A percentile compares a stretch with the other conserved stretches of the same genome.
Conservation (phyloP, 2,113 vertebrate species). For the Silurus meridionalis region DNA sequence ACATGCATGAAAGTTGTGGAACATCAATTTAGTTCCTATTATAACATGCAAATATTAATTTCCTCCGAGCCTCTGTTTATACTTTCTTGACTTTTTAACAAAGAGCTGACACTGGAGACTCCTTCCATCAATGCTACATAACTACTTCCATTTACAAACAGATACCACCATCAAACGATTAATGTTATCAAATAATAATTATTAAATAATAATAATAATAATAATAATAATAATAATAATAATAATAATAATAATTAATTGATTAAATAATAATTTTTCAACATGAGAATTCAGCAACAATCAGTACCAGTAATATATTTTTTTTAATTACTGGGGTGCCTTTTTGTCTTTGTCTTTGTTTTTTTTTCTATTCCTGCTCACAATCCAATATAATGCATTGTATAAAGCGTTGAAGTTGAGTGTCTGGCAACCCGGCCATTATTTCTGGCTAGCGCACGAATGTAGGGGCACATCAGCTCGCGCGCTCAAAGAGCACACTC, state of each 20-base stretch:
- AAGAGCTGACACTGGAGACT: not conserved
- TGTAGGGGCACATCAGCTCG: constrained; percentile 9
- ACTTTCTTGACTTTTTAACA: not conserved
- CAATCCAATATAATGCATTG: no score
- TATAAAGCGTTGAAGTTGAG: not conserved
- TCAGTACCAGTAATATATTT: not conserved
- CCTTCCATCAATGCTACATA: not conserved
- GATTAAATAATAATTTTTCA: not conserved
- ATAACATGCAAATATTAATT: not conserved
- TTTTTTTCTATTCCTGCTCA: not conserved
- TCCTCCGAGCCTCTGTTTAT: not conserved
- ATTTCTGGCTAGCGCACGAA: not conserved
- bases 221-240: no score
- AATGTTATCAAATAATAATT: not conserved
- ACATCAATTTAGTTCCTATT: not conserved
- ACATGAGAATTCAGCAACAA: not conserved
- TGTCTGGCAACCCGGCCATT: constrained; percentile 20
- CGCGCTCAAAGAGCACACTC: not conserved
- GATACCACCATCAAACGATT: not conserved
- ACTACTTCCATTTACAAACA: not conserved
- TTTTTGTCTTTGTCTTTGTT: no score
- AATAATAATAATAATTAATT: no score
- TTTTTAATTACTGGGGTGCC: not conserved
- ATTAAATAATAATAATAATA: no score
- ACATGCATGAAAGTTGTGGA: not conserved